Base-by-base conservation (phyloP, 1,140 invertebrate species). In the Drosophila suzukii region DNA sequence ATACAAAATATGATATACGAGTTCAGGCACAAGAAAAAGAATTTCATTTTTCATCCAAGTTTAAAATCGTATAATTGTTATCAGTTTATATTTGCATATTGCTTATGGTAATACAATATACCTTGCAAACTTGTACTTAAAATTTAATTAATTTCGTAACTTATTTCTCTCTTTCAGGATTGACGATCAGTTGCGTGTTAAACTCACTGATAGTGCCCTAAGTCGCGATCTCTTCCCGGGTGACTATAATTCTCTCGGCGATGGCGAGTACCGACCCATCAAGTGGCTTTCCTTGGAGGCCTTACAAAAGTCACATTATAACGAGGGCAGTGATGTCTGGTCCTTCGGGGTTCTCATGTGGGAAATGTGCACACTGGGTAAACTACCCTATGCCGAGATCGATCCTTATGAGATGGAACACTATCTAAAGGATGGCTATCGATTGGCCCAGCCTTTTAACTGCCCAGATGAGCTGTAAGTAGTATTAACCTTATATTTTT, bases 391-490 rank as follows among this genome's bases (percentile, higher is more conserved):
- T 88, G 84, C 84, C 46, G 92, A 92, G 60, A 90, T 92, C 34
- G 90, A 92, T 81, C 96, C 97, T 6, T 98, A 98, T 91, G 98
- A 99, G 92, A 97, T 99, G 94, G 95, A 95, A 8, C 95, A 96
- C n/a, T 98, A 97, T 93, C 94, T 99, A 30, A 94, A 96, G 65
- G 97, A 98, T 89, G 97, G 98, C 17, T 98, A 98, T 89, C 94
- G 98, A 92, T 94, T 99, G 79, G 96, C 97, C 15, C 98, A 99
- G 91, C 98, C 98, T 24, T 95, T 97, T 77, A 98, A 98, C 93
- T 99, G 98, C 92, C 98, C 98, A 0, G 98, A 99, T 94, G 97
- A 99, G 93, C 92, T 99, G 95, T 98, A 94, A 96, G 96, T 94
- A 75, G 34, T 8, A 10, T 1, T n/a, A n/a, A n/a, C 8, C 7